phyloP scores from a whole-genome alignment of 2,888 invertebrate genomes.

The Lepidonotus clava region DNA sequence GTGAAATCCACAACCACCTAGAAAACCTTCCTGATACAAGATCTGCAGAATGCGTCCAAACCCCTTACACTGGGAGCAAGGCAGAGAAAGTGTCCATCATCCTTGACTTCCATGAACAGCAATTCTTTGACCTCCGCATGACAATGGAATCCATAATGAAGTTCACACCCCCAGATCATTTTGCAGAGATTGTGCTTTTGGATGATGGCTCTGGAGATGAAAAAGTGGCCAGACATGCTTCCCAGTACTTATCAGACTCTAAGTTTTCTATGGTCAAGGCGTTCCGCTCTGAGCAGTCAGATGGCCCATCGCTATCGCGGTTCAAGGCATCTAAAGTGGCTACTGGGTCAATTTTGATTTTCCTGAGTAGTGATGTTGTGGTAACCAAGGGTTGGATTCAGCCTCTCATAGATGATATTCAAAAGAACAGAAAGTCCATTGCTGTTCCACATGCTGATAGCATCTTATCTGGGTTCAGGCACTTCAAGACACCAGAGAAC shows the following conservation, averaged over 20 bases:
- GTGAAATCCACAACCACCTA: conserved; percentile 61
- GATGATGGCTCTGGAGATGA: conserved; percentile 63
- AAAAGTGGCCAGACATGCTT: conserved; percentile 54
- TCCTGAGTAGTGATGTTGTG: conserved; percentile 60
- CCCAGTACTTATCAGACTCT: conserved; percentile 57
- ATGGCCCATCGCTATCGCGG: conserved; percentile 61
- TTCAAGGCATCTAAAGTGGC: conserved; percentile 65
- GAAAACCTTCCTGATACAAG: conserved; percentile 61
- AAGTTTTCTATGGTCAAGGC: conserved; percentile 56
- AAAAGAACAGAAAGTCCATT: conserved; percentile 52
- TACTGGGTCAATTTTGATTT: conserved; percentile 62
- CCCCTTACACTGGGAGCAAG: conserved; percentile 54
- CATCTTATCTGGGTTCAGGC: conserved; percentile 61
- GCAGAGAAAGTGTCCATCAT: conserved; percentile 62
- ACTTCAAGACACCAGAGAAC: conserved; percentile 61
- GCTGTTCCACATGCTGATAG: conserved; percentile 65
- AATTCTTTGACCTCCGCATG: conserved; percentile 63
- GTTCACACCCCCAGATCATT: conserved; percentile 62
- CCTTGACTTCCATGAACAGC: conserved; percentile 62
- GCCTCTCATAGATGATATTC: conserved; percentile 63
- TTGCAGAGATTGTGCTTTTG: conserved; percentile 65
- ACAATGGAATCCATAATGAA: conserved; percentile 62
- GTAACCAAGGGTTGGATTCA: conserved; percentile 67
- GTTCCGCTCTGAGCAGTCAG: conserved; percentile 61
- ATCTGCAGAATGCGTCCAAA: conserved; percentile 57